phyloP scores from a whole-genome alignment of 2,888 invertebrate genomes.

The Vesta saturnalis region DNA sequence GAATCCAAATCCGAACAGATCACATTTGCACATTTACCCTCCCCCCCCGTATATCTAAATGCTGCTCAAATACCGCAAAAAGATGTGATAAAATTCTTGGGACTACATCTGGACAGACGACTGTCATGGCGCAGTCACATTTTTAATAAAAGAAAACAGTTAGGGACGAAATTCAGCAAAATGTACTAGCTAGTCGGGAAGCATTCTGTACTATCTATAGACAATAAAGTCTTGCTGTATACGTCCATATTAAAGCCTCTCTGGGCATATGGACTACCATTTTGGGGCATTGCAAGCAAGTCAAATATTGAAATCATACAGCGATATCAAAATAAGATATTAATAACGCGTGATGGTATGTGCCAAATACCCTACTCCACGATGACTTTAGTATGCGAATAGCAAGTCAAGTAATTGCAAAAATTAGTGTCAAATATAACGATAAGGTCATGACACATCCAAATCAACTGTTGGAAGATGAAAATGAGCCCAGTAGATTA shows the following conservation, averaged over 20 bases:
- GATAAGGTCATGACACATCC: too few relatives aligned
- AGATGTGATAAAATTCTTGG: not conserved
- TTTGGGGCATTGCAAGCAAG: not conserved
- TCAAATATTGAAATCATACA: not conserved
- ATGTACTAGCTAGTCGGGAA: not conserved
- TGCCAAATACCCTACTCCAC: not conserved
- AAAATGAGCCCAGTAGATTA: too few relatives aligned
- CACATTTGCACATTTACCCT: not conserved
- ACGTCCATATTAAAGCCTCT: not conserved
- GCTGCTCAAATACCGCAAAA: too few relatives aligned
- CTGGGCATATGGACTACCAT: not conserved
- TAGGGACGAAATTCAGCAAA: not conserved
- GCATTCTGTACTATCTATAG: not conserved
- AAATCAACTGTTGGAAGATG: too few relatives aligned
- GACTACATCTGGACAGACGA: not conserved
- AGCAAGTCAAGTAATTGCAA: too few relatives aligned
- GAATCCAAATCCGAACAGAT: not conserved
- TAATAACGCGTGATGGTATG: not conserved
- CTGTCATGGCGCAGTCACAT: not conserved
- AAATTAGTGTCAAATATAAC: too few relatives aligned
- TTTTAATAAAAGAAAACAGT: too few relatives aligned
- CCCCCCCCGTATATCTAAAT: not conserved
- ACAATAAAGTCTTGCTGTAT: not conserved
- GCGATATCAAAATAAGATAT: too few relatives aligned
- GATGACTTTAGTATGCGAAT: too few relatives aligned